These are phyloP conservation scores for Brachyistius frenatus DNA, from an alignment of 2,113 vertebrate species.

Conservation along the genomic window DNA sequence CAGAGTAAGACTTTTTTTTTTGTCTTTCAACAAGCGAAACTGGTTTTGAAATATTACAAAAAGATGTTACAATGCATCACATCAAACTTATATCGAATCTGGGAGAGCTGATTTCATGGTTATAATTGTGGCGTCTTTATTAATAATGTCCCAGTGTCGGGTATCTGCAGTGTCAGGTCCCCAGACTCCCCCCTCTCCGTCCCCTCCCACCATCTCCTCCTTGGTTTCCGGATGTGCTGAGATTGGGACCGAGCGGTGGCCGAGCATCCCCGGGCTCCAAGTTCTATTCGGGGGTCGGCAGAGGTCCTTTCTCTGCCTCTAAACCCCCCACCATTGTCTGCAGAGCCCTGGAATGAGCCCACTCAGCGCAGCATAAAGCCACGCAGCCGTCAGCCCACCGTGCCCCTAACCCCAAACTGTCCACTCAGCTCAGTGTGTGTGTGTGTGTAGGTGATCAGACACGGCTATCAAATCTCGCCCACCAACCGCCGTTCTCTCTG, in stretches of 20 bases:
- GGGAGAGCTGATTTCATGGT: neutral
- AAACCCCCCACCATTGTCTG: constrained; percentile 83
- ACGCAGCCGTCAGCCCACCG: constrained; percentile 72
- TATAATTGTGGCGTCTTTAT: no score
- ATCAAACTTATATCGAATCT: neutral
- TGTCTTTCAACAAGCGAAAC: neutral
- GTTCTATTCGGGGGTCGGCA: constrained; percentile 63
- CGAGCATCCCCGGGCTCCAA: constrained; percentile 49
- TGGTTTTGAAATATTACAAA: neutral
- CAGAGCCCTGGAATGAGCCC: constrained; percentile 83
- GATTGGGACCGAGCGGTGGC: neutral
- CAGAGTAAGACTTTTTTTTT: neutral
- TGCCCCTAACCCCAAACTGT: constrained; percentile 79
- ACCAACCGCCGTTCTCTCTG: neutral
- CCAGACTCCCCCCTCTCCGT: neutral
- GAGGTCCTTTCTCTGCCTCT: constrained; percentile 76
- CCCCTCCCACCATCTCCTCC: neutral
- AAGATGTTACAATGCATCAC: neutral
- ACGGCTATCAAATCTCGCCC: constrained; percentile 37
- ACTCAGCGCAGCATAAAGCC: constrained; percentile 85
- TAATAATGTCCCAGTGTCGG: neutral
- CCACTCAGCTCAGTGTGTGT: constrained; percentile 79
- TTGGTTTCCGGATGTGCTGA: constrained; percentile 26
- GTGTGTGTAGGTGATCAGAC: constrained; percentile 36
- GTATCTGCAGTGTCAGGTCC: neutral